A percentile compares a stretch with the other conserved stretches of the same genome.
Evolutionary conservation across 2,797 vertebrate genomes (phyloP).

Genomic region (Lindbergichthys nudifrons): DNA sequence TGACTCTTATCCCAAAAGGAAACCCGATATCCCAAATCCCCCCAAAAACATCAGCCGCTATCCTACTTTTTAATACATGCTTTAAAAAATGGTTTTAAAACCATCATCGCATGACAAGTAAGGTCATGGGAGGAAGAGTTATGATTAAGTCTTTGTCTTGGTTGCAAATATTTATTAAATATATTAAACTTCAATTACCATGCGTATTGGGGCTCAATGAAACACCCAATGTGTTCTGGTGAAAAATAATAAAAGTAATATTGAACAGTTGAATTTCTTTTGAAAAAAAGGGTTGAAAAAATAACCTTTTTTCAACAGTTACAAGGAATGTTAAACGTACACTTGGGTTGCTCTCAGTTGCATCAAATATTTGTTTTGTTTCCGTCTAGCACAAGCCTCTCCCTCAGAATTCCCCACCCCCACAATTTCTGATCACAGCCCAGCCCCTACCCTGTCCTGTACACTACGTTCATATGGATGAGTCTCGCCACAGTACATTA

Average conservation of each 20-base stretch:
- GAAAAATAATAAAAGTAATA: not conserved
- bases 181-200: not conserved
- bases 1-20: too few species aligned
- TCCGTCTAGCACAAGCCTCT: constrained; percentile 14
- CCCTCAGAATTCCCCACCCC: constrained; percentile 28
- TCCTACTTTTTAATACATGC: not conserved
- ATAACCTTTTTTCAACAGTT: too few species aligned
- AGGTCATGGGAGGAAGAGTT: not conserved
- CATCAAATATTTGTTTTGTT: not conserved
- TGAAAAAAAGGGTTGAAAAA: not conserved
- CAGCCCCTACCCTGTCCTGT: constrained; percentile 7
- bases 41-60: too few species aligned
- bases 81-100: not conserved
- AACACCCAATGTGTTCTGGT: not conserved
- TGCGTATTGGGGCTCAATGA: not conserved
- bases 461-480: constrained; percentile 26
- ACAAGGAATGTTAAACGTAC: too few species aligned
- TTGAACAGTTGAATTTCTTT: not conserved
- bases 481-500: constrained; percentile 68
- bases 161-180: not conserved
- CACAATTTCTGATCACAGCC: constrained; percentile 34
- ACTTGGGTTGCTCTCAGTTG: too few species aligned
- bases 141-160: too few species aligned
- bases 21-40: too few species aligned
- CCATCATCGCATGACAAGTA: not conserved